A percentile compares a stretch with the other conserved stretches of the same genome.
Evolutionary conservation across 2,113 vertebrate species (phyloP).

Genomic region (Myodes glareolus): DNA sequence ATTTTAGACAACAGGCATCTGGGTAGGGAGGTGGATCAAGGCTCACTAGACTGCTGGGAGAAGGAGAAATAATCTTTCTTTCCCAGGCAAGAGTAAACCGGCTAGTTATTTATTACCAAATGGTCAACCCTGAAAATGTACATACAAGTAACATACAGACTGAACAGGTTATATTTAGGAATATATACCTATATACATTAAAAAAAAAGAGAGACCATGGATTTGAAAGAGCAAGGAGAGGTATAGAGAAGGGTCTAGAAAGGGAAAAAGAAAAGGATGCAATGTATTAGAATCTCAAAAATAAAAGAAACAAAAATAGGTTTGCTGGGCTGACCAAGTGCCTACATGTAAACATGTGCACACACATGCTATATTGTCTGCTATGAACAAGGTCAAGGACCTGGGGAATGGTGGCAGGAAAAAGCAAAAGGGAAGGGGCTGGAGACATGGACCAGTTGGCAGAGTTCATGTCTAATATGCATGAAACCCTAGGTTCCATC

Average conservation of each 20-base stretch:
- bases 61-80: background rate
- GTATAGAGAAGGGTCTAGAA: background rate
- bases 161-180: background rate
- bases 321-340: background rate
- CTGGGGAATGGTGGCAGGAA: background rate
- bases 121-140: background rate
- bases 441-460: background rate
- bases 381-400: background rate
- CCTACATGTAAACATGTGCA: background rate
- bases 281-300: background rate
- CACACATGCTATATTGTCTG: background rate
- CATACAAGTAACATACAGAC: background rate
- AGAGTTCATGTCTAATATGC: background rate
- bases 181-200: too few species aligned
- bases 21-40: background rate
- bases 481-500: background rate
- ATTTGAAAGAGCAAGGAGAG: background rate
- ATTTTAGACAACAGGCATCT: background rate
- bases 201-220: too few species aligned
- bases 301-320: background rate
- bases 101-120: background rate
- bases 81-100: background rate
- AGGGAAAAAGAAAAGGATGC: background rate
- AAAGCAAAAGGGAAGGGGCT: background rate
- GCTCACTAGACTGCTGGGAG: background rate